These are phyloP conservation scores for Silvanus unidentatus DNA, from an alignment of 2,888 invertebrate species.

Conservation along the genomic window DNA sequence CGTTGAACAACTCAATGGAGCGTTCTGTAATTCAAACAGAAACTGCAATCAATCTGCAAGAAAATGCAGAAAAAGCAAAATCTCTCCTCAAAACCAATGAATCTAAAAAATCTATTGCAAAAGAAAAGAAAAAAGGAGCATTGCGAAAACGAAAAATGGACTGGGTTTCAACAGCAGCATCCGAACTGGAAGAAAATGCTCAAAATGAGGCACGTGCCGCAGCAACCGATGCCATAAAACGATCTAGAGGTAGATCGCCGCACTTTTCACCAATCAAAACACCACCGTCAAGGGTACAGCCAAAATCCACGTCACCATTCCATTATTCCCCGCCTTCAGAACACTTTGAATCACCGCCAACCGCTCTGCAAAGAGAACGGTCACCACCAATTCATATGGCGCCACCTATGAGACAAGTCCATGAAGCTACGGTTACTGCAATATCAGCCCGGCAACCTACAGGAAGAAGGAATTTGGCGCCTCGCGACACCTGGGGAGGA, in stretches of 20 bases:
- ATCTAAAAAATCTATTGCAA: neutral
- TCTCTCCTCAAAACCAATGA: neutral
- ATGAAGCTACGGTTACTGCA: neutral
- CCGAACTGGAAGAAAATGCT: conserved; percentile 8
- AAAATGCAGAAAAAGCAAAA: conserved; percentile 13
- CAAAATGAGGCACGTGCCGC: neutral
- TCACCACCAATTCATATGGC: conserved; percentile 25
- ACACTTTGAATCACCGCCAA: conserved; percentile 22
- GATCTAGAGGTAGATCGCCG: conserved; percentile 6
- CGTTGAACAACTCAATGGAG: conserved; percentile 35
- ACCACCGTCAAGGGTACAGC: conserved; percentile 11
- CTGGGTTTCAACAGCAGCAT: conserved; percentile 12
- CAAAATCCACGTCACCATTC: conserved; percentile 8
- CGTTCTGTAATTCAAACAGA: conserved; percentile 36
- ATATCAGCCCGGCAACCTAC: neutral
- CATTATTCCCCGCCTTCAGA: conserved; percentile 25
- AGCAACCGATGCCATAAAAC: neutral
- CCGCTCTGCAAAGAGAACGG: conserved; percentile 5
- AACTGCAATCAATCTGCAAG: conserved; percentile 21
- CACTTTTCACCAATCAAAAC: conserved; percentile 21
- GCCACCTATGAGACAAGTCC: conserved; percentile 4
- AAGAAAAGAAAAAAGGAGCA: conserved; percentile 6
- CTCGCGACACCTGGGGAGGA: conserved; percentile 36
- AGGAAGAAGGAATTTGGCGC: conserved; percentile 21
- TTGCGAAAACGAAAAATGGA: conserved; percentile 3